Evolutionary conservation across 2,113 vertebrate genomes (phyloP).

Genomic region (Sceloporus tristichus): DNA sequence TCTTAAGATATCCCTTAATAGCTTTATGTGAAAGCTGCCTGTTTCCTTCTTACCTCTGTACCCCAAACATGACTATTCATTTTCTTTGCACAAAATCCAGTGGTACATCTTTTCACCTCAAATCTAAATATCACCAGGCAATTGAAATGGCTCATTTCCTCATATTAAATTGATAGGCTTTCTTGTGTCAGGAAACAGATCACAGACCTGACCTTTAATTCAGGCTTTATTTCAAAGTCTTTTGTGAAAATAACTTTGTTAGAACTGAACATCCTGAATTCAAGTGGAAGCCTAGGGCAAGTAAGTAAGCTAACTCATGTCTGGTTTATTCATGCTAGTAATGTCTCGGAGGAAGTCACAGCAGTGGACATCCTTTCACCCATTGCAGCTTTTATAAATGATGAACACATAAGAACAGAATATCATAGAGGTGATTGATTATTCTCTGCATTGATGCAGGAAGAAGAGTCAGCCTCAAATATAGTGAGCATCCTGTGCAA

Average conservation of each 20-base stretch:
- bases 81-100: background rate
- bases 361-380: no score
- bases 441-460: background rate
- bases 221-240: background rate
- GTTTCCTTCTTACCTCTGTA: background rate
- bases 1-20: background rate
- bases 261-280: background rate
- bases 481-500: no score
- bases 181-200: background rate
- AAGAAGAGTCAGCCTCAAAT: no score
- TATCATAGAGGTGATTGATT: background rate
- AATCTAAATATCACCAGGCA: background rate
- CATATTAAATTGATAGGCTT: background rate
- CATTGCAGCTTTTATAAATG: background rate
- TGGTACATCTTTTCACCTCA: background rate
- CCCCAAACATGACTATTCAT: background rate
- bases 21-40: background rate
- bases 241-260: background rate
- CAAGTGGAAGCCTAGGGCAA: background rate
- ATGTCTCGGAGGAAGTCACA: background rate
- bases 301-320: background rate
- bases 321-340: background rate
- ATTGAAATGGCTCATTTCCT: background rate
- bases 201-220: background rate
- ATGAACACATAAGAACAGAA: background rate